phyloP scores from a whole-genome alignment of 2,113 vertebrate genomes.

The Onychostruthus taczanowskii region DNA sequence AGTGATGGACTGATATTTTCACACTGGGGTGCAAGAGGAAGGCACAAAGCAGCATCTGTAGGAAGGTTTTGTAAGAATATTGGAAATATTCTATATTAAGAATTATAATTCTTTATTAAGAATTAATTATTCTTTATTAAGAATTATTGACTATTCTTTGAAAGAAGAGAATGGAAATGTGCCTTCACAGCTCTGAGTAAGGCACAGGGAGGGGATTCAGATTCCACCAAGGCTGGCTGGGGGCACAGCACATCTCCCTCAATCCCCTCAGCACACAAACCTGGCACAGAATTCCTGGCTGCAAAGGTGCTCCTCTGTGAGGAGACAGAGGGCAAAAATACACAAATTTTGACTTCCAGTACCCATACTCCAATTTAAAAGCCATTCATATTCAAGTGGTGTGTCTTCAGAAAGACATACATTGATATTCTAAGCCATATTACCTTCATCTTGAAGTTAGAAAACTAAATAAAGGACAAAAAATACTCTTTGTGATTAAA shows the following conservation, averaged over 20 bases:
- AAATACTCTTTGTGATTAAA: background rate
- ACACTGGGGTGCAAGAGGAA: background rate
- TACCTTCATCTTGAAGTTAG: background rate
- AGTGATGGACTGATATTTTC: background rate
- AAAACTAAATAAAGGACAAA: background rate
- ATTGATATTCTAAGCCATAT: background rate
- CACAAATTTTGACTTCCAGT: background rate
- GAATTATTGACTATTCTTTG: background rate
- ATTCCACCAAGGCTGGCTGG: background rate
- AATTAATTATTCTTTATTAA: background rate
- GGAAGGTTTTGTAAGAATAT: background rate
- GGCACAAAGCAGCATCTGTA: background rate
- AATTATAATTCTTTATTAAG: background rate
- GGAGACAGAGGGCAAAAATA: background rate
- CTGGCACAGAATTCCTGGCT: background rate
- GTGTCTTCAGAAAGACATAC: background rate
- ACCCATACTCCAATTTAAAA: background rate
- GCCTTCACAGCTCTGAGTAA: background rate
- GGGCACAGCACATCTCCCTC: background rate
- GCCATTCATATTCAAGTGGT: accelerated
- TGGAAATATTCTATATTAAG: background rate
- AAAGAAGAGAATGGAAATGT: background rate
- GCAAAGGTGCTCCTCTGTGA: background rate
- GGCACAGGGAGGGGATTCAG: background rate
- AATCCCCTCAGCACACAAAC: background rate